A percentile compares a stretch with the other conserved stretches of the same genome.
Evolutionary conservation across 2,113 vertebrate genomes (phyloP).

Genomic region (Rousettus leschenaultii): DNA sequence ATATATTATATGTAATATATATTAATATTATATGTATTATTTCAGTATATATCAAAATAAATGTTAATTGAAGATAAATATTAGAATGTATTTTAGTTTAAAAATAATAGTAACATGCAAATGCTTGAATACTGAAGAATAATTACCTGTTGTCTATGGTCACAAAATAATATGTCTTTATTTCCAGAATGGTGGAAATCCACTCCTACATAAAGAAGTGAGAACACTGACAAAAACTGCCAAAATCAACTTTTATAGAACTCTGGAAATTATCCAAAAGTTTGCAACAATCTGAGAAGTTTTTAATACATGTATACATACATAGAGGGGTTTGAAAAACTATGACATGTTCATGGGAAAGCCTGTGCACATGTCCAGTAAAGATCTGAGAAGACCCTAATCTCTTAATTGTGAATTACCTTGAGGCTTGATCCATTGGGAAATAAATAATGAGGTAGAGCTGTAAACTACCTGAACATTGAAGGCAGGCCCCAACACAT

Average conservation of each 20-base stretch:
- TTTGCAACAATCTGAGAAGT: neutral
- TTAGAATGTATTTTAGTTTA: neutral
- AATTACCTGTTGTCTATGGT: neutral
- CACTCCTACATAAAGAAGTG: neutral
- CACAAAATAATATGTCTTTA: neutral
- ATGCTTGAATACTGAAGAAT: neutral
- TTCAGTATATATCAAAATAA: no score
- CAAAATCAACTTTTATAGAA: neutral
- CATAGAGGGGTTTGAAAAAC: neutral
- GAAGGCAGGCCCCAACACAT: neutral
- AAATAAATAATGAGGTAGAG: neutral
- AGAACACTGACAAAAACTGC: neutral
- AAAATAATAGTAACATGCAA: neutral
- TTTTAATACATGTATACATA: neutral
- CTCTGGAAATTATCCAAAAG: neutral
- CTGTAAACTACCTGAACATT: neutral
- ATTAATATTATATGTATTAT: no score
- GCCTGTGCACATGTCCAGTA: neutral
- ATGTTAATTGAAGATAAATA: neutral
- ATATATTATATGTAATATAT: neutral
- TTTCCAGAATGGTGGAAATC: neutral
- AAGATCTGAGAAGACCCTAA: neutral
- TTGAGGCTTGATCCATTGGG: neutral
- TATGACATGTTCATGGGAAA: neutral
- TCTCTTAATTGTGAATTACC: neutral